These are phyloP conservation scores for Lepas anatifera DNA, from an alignment of 2,888 invertebrate species.

Conservation along the genomic window DNA sequence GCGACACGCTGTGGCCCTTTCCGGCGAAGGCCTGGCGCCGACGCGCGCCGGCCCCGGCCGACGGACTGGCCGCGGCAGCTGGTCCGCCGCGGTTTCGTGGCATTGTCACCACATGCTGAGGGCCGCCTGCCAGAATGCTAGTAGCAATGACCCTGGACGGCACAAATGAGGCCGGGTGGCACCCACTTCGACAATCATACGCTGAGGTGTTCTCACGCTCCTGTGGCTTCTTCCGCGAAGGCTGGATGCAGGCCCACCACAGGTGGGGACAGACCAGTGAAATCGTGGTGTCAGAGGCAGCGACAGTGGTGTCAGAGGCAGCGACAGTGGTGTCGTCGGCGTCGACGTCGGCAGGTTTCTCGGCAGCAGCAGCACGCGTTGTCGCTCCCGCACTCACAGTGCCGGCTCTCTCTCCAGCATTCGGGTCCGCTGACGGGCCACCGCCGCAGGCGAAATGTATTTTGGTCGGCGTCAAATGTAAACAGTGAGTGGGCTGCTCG, in stretches of 20 bases:
- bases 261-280: no score
- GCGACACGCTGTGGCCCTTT: slow-evolving; percentile 7
- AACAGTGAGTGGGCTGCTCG: slow-evolving; percentile 5
- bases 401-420: background rate
- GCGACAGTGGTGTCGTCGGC: no score
- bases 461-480: slow-evolving; percentile 2
- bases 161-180: no score
- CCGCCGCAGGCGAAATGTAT: background rate
- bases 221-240: no score
- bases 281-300: no score
- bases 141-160: no score
- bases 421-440: background rate
- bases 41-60: background rate
- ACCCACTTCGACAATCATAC: no score
- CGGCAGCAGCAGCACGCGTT: background rate
- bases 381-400: background rate
- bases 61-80: background rate
- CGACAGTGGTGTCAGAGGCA: no score
- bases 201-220: no score
- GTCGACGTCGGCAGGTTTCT: no score
- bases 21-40: background rate
- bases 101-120: background rate
- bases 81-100: background rate
- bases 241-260: no score
- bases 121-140: background rate